These are phyloP conservation scores for Lycocerus yunnanus DNA, from an alignment of 2,888 invertebrate genomes.

Conservation along the genomic window DNA sequence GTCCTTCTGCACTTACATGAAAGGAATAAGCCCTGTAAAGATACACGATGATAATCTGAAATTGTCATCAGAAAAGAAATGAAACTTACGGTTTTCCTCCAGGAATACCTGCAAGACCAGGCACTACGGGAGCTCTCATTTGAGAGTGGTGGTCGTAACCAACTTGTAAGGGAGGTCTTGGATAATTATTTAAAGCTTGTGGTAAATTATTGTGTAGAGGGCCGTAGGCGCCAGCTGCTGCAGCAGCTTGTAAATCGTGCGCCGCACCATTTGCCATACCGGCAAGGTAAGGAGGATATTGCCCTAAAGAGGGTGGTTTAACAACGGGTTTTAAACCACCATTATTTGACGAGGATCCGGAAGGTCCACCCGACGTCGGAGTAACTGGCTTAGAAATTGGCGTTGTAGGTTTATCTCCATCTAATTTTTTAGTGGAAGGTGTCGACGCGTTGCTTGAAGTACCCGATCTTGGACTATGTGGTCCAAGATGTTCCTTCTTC, in stretches of 20 bases:
- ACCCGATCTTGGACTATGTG: conserved; percentile 78
- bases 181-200: conserved; percentile 68
- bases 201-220: conserved; percentile 67
- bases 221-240: conserved; percentile 59
- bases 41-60: not conserved
- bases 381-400: conserved; percentile 91
- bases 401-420: conserved; percentile 85
- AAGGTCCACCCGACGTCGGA: conserved; percentile 66
- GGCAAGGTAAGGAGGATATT: conserved; percentile 67
- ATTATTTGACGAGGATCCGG: conserved; percentile 53
- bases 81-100: conserved; percentile 85
- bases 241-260: conserved; percentile 62
- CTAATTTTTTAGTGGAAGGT: conserved; percentile 83
- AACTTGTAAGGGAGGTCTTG: conserved; percentile 67
- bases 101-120: conserved; percentile 71
- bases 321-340: conserved; percentile 61
- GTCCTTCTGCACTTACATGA: conserved; percentile 88
- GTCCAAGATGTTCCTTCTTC: conserved; percentile 74
- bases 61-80: not conserved
- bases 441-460: conserved; percentile 91
- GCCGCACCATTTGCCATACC: conserved; percentile 62
- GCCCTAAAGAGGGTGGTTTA: conserved; percentile 59
- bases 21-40: conserved; percentile 89
- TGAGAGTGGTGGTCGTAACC: conserved; percentile 70
- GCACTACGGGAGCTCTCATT: conserved; percentile 68